Percentiles rank a stretch among this genome's conserved stretches.
Conservation (phyloP, 2,888 invertebrate species). For the Zaprionus lineosus region DNA sequence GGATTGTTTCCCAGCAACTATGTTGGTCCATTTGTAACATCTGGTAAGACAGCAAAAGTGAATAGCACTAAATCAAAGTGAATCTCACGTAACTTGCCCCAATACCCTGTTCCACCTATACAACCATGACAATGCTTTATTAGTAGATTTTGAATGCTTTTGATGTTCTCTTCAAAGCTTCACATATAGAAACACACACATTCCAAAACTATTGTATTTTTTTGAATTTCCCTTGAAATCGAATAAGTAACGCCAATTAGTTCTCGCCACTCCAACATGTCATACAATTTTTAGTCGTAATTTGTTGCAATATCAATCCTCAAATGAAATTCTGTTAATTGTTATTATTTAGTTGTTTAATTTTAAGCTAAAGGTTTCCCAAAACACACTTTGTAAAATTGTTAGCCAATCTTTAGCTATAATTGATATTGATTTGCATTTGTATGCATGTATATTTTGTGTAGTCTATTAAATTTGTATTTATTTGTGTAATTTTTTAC, state of each 20-base stretch:
- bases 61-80: slow-evolving; percentile 77
- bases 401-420: slow-evolving; percentile 63
- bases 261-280: slow-evolving; percentile 45
- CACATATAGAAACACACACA: too few species aligned
- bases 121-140: slow-evolving; percentile 54
- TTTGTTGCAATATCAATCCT: slow-evolving; percentile 65
- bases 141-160: slow-evolving; percentile 25
- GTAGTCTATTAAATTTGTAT: slow-evolving; percentile 42
- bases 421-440: slow-evolving; percentile 54
- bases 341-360: slow-evolving; percentile 70
- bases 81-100: slow-evolving; percentile 41
- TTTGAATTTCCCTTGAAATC: slow-evolving; percentile 17
- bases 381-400: slow-evolving; percentile 26
- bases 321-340: slow-evolving; percentile 59
- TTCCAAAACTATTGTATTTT: slow-evolving; percentile 30
- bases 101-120: slow-evolving; percentile 8
- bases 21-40: slow-evolving; percentile 87
- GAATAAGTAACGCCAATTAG: slow-evolving; percentile 62
- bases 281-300: slow-evolving; percentile 40
- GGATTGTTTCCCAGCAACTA: slow-evolving; percentile 98
- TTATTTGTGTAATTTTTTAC: slow-evolving; percentile 49
- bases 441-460: slow-evolving; percentile 32
- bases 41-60: slow-evolving; percentile 81
- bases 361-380: slow-evolving; percentile 46
- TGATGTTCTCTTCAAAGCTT: too few species aligned